These are phyloP conservation scores for Ara ararauna DNA, from an alignment of 2,797 vertebrate genomes.

Conservation along the genomic window DNA sequence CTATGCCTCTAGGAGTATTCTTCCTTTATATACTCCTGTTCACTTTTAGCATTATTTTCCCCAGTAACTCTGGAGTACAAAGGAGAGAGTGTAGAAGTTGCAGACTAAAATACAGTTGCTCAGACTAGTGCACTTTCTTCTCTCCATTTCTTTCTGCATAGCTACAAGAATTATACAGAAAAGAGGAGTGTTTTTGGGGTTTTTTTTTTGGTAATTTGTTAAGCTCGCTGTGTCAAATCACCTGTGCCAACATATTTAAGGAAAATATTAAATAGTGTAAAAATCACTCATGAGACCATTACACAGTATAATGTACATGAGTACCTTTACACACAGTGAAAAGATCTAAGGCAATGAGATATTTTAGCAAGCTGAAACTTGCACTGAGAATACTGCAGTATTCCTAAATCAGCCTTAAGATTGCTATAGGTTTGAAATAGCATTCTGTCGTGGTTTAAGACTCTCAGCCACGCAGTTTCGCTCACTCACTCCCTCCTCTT, in stretches of 20 bases:
- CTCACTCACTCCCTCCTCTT: no score
- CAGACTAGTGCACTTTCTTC: background rate
- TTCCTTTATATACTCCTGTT: background rate
- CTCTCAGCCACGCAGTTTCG: no score
- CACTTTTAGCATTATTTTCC: background rate
- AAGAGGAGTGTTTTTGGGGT: background rate
- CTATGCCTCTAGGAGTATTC: background rate
- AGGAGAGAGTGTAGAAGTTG: background rate
- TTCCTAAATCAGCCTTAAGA: background rate
- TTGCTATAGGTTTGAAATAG: background rate
- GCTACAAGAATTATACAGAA: background rate
- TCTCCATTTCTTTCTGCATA: background rate
- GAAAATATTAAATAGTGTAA: background rate
- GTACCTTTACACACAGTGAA: background rate
- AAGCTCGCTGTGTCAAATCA: background rate
- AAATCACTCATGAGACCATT: background rate
- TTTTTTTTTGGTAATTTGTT: background rate
- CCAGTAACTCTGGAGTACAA: background rate
- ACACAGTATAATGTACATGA: background rate
- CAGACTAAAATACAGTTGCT: background rate
- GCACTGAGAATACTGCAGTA: background rate
- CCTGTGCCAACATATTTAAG: background rate
- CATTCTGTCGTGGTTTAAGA: background rate
- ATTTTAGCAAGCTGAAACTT: background rate
- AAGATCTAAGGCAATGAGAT: background rate